Evolutionary conservation across 2,797 vertebrate species (phyloP), one percentile per base, ranked within the genome.

Genomic region (Phoeniculus purpureus): DNA sequence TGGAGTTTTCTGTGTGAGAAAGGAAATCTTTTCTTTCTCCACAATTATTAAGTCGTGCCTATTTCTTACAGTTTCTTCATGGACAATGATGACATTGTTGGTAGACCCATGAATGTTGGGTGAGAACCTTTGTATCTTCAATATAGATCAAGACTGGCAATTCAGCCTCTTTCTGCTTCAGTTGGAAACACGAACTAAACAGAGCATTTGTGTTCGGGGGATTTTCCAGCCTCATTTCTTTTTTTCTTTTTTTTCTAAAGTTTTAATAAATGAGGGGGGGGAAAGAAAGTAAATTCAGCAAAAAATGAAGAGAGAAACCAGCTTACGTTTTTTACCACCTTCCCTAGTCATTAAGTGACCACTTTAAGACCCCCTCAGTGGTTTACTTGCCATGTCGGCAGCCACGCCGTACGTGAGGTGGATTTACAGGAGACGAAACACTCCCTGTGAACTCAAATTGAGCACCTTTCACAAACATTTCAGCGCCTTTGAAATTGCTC

Each of bases 401-500:
- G n/a, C 75, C 45, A 91, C 25, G 50, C 7, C 32, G 27, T 18
- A 64, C 20, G 45, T 56, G 66, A 85, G 70, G 56, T 25, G 37
- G 10, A 91, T 89, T 84, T 92, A 16, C 64, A 75, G 48, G 70
- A 83, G 14, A 84, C 34, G 62, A 87, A 91, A 68, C 18, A 48
- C 81, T 84, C 27, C 34, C 6, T 1, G 22, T 1, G 0, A 15
- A 26, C 51, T 67, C 64, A 92, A 95, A 82, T 60, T 72, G 62
- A 37, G 14, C 34, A 78, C 32, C 31, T 93, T 93, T 93, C 80
- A 89, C 32, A 89, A 81, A 86, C 22, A 78, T 71, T 92, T 92
- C 84, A 84, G 37, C 16, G 58, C 81, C 45, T 40, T 94, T 92
- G 80, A 88, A 96, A 94, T 92, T 65, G 54, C 87, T 93, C 61